Base-by-base conservation (phyloP, 1,140 invertebrate genomes). In the Choristoneura fumiferana region DNA sequence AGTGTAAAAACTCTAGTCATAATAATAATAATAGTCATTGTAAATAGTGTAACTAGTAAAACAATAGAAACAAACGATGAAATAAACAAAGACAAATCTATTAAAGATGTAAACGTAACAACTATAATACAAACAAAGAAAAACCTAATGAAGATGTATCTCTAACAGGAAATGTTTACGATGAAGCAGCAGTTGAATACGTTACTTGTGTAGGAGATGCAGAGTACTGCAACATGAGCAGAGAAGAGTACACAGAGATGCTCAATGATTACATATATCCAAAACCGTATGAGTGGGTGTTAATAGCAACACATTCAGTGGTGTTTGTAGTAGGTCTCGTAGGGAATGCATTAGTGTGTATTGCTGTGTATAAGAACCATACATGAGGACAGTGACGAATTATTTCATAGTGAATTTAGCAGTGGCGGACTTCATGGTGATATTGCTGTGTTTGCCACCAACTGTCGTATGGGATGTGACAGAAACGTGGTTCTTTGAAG, bases 381-480 rank as follows among this genome's bases (percentile, higher is more conserved):
- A 92, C 92, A 97, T 99, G 96, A 91, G 95, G 38, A 97, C 96
- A 0, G 95, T 98, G 4, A 98, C 97, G 4, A 98, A 98, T 85
- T 96, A 96, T 75, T 97, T 98, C 87, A 97, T 98, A 71, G 95
- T 97, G 13, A 98, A 98, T 78, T 85, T 98, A 60, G 96, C 97
- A 0, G 91, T 97, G 0, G 96, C 97, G 0, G 97, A 99, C 81
- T 95, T 98, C 63, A 91, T 98, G 76, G 97, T 98, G 33, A 94
- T 98, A 49, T 77, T 98, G 4, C 92, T 97, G 63, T 98, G 97
- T 77, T 89, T 97, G 55, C 96, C 96, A 0, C 94, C 96, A 0
- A 96, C 96, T 0, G 93, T 98, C 14, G 78, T 97, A 6, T 97
- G 96, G 94, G 96, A 98, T 80, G 93, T 98, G 4, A 96, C 96